Evolutionary conservation across 2,888 invertebrate genomes (phyloP).

Genomic region (Tachystola acroxantha): DNA sequence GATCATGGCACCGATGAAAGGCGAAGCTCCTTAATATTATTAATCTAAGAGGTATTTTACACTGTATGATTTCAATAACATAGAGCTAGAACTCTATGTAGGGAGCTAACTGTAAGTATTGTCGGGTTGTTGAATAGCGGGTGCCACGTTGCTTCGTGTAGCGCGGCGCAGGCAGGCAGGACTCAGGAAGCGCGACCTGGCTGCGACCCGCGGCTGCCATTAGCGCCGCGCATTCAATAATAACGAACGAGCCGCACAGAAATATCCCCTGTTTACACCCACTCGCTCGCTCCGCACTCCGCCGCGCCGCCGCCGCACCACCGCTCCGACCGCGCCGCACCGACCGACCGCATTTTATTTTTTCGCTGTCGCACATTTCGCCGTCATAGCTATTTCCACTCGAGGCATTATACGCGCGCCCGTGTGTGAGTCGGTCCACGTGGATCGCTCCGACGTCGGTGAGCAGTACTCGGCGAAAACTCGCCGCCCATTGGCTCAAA

Average conservation of each 20-base stretch:
- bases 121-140: conserved; percentile 13
- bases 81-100: too few relatives aligned
- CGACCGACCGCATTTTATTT: conserved; percentile 79
- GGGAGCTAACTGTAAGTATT: not conserved
- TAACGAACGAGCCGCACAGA: conserved; percentile 76
- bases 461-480: conserved; percentile 58
- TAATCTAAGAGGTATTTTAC: too few relatives aligned
- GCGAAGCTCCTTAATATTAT: too few relatives aligned
- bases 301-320: conserved; percentile 30
- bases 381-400: conserved; percentile 79
- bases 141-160: conserved; percentile 9
- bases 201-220: conserved; percentile 37
- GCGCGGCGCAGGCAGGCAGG: conserved; percentile 14
- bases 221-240: conserved; percentile 76
- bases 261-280: conserved; percentile 78
- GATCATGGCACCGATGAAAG: too few relatives aligned
- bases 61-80: too few relatives aligned
- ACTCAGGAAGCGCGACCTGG: conserved; percentile 17
- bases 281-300: conserved; percentile 56
- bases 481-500: conserved; percentile 43
- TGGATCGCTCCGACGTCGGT: conserved; percentile 69
- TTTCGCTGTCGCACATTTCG: conserved; percentile 79
- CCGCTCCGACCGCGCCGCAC: conserved; percentile 43
- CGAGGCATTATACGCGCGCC: conserved; percentile 72
- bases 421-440: conserved; percentile 72